phyloP scores from a whole-genome alignment of 2,113 vertebrate species.

The Entomyzon cyanotis region DNA sequence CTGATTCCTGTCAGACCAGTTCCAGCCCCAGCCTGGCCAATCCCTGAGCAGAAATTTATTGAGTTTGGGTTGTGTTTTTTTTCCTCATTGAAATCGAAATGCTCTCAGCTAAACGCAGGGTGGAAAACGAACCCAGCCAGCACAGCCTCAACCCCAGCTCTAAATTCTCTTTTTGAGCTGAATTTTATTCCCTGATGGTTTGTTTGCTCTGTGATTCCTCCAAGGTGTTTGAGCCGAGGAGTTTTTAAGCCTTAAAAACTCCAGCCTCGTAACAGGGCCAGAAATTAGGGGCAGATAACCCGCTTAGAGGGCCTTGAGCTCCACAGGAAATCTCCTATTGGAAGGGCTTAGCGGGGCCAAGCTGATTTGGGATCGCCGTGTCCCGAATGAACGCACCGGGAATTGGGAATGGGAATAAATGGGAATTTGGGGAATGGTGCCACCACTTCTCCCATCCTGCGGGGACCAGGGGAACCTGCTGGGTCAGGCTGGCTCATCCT shows the following conservation, averaged over 20 bases:
- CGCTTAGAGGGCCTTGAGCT: slow-evolving; percentile 18
- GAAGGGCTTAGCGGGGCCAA: not conserved
- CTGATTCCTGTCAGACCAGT: slow-evolving; percentile 15
- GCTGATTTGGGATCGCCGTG: not conserved
- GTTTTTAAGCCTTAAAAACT: not conserved
- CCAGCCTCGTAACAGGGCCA: not conserved
- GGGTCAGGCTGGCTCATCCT: not conserved
- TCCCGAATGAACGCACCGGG: not conserved
- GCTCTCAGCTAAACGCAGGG: not conserved
- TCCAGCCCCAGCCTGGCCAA: not conserved
- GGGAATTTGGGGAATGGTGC: slow-evolving; percentile 13
- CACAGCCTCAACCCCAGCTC: not conserved
- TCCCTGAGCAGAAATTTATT: not conserved
- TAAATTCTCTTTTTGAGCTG: not conserved
- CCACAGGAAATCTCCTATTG: slow-evolving; percentile 49
- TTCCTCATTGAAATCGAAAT: not conserved
- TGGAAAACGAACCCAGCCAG: not conserved
- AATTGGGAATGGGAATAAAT: too few relatives aligned
- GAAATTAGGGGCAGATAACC: not conserved
- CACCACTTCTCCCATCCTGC: not conserved
- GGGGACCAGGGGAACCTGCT: slow-evolving; percentile 25
- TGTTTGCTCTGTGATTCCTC: not conserved
- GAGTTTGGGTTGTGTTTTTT: not conserved
- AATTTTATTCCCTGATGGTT: not conserved
- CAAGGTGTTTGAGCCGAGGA: not conserved